These are phyloP conservation scores for Taurulus bubalis DNA, from an alignment of 2,113 vertebrate genomes.

Conservation along the genomic window DNA sequence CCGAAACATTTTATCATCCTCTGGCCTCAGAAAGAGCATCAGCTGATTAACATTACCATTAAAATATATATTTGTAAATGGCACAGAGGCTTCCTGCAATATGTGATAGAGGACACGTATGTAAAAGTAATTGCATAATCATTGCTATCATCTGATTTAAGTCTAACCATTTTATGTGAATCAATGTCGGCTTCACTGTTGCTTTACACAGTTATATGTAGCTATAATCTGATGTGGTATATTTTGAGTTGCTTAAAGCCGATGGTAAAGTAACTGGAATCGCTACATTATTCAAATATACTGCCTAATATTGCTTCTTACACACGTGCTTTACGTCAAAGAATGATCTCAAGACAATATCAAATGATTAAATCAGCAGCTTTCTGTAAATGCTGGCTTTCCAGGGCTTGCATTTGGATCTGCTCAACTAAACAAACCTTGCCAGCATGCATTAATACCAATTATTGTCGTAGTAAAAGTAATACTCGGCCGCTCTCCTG, in stretches of 20 bases:
- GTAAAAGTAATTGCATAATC: background rate
- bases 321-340: background rate
- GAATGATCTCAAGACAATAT: background rate
- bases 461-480: slow-evolving; percentile 70
- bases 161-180: background rate
- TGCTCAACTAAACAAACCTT: slow-evolving; percentile 40
- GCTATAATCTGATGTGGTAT: background rate
- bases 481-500: slow-evolving; percentile 47
- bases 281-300: background rate
- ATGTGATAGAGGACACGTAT: no score
- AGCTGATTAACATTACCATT: background rate
- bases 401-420: background rate
- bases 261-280: background rate
- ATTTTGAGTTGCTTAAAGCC: background rate
- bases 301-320: background rate
- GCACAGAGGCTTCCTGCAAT: background rate
- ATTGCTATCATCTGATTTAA: background rate
- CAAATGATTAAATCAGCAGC: slow-evolving; percentile 6
- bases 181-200: background rate
- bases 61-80: background rate
- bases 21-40: slow-evolving; percentile 22
- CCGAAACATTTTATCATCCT: background rate
- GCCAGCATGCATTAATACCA: slow-evolving; percentile 71
- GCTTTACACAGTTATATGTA: background rate
- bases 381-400: slow-evolving; percentile 23